Evolutionary conservation across 2,797 vertebrate species (phyloP), one percentile per base, ranked within the genome.

Genomic region (Trachurus trachurus): DNA sequence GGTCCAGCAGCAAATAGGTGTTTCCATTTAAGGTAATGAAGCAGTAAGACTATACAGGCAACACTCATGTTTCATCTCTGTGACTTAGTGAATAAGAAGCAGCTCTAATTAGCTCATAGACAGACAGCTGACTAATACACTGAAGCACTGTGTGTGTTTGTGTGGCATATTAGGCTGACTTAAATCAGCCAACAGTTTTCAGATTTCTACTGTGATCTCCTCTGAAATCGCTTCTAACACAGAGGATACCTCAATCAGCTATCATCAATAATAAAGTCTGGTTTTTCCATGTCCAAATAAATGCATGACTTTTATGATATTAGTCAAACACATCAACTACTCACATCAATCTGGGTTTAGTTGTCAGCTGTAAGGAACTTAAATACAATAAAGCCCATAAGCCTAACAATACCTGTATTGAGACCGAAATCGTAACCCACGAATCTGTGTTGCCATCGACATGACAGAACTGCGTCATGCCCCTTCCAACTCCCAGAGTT

Each of bases 21-120:
- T 73, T 54, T 66, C 37, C 44, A 13, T 10, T 5, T 31, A 57
- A 63, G 9, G 17, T 50, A 74, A 69, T 11, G 6, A 53, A 80
- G 66, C 71, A 65, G 37, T 12, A 37, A 70, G 53, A 29, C 45
- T 16, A 22, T 22, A 54, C 2, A 65, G 57, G 42, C 26, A 12
- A 61, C 57, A 29, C 37, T 1, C 37, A 26, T 53, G 66, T 64
- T 74, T 71, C 22, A 47, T 64, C 59, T 70, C 56, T 67, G 22
- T 67, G 22, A 69, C 67, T 76, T 64, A 64, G 74, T 77, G 44
- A 81, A 72, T 12, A 60, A n/a, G 53, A 65, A 62, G 22, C 45
- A 47, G 63, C 52, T 77, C 12, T 47, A 70, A 72, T 42, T 37
- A 54, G 60, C 37, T 47, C 47, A 6, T 1, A 34, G 21, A 66